phyloP scores from a whole-genome alignment of 37 sponge, comb jelly and placozoan genomes.

The Halisarca cf. caerulea region DNA sequence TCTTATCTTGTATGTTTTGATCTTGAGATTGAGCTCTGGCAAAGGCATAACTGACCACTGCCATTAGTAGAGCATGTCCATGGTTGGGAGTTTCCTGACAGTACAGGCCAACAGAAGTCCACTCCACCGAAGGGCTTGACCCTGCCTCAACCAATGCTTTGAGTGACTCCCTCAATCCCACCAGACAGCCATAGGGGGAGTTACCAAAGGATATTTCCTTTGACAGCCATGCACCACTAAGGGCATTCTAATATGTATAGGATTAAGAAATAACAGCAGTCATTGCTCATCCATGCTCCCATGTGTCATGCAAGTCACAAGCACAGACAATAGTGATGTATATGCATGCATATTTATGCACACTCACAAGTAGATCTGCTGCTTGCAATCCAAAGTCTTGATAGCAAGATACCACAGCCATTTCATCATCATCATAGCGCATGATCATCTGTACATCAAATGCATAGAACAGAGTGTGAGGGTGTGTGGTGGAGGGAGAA shows the following conservation, averaged over 20 bases:
- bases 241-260: not conserved
- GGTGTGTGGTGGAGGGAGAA: too few species aligned
- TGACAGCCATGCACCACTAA: slow-evolving; percentile 7
- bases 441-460: not conserved
- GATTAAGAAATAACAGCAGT: too few species aligned
- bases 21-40: not conserved
- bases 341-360: too few species aligned
- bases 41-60: not conserved
- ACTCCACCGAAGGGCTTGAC: not conserved
- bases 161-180: not conserved
- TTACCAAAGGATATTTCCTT: not conserved
- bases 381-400: slow-evolving; percentile 4
- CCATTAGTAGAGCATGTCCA: slow-evolving; percentile 24
- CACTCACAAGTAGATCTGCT: slow-evolving; percentile 11
- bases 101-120: not conserved
- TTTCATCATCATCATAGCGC: not conserved
- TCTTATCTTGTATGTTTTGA: too few species aligned
- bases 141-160: not conserved
- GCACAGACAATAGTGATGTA: not conserved
- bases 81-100: not conserved
- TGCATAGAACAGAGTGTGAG: not conserved
- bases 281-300: too few species aligned
- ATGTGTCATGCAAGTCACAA: not conserved
- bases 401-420: not conserved
- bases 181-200: slow-evolving; percentile 16